Conservation (phyloP, 2,797 vertebrate species). For the Adelosebastes latens region DNA sequence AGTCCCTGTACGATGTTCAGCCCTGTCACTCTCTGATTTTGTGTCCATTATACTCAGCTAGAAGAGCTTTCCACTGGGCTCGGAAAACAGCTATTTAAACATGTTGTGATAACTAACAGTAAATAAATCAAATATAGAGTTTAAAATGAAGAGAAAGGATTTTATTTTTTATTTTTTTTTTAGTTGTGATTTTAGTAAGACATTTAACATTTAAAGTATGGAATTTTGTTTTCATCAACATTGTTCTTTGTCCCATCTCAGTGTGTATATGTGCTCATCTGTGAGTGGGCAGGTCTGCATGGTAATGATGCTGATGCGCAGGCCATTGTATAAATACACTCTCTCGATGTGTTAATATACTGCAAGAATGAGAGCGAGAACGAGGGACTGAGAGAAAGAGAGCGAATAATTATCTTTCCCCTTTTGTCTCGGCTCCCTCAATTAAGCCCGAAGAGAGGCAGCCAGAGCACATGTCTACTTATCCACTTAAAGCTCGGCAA, state of each 20-base stretch:
- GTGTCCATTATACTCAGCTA: not conserved
- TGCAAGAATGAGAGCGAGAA: conserved; percentile 46
- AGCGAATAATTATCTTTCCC: conserved; percentile 77
- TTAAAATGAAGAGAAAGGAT: not conserved
- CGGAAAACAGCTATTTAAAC: not conserved
- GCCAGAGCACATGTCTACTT: conserved; percentile 77
- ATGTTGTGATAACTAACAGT: not conserved
- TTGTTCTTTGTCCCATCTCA: conserved; percentile 41
- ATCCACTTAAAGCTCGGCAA: conserved; percentile 77
- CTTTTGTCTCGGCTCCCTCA: conserved; percentile 82
- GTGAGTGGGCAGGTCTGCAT: conserved; percentile 39
- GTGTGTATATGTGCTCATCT: conserved; percentile 1
- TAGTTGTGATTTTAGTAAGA: not conserved
- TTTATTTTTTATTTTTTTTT: not conserved
- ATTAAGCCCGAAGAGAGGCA: conserved; percentile 79
- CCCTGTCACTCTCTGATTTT: not conserved
- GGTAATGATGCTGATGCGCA: conserved; percentile 53
- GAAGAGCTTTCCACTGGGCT: not conserved
- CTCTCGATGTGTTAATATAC: conserved; percentile 62
- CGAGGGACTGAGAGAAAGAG: conserved; percentile 62
- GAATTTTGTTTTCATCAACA: conserved; percentile 1
- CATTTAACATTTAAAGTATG: not conserved
- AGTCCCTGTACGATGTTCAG: not conserved
- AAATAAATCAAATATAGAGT: not conserved
- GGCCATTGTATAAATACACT: conserved; percentile 62